These are phyloP conservation scores for Hypselothyrea guttata DNA, from an alignment of 2,888 invertebrate genomes.

Conservation along the genomic window DNA sequence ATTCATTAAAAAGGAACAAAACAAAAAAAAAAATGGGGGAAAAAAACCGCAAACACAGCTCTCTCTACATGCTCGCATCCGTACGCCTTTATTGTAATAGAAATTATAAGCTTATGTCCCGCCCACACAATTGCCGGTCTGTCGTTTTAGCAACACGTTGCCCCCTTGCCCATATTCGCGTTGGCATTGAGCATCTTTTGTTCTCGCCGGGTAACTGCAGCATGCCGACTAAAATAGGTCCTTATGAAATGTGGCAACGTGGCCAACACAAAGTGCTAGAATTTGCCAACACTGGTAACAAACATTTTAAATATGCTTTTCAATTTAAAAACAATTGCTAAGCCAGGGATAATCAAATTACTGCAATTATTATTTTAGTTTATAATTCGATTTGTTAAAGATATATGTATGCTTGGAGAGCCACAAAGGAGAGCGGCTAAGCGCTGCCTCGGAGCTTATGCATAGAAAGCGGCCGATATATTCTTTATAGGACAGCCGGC, in stretches of 20 bases:
- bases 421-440: no score
- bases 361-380: no score
- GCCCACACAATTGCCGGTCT: constrained; percentile 30
- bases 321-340: no score
- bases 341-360: no score
- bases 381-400: no score
- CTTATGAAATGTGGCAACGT: constrained; percentile 35
- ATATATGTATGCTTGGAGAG: no score
- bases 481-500: no score
- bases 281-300: constrained; percentile 1
- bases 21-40: constrained; percentile 5
- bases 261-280: constrained; percentile 15
- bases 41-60: constrained; percentile 31
- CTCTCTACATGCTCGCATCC: constrained; percentile 38
- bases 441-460: no score
- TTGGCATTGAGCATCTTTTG: constrained; percentile 42
- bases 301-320: not conserved
- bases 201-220: constrained; percentile 27
- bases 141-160: constrained; percentile 72
- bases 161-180: constrained; percentile 42
- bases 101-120: constrained; percentile 64
- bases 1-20: constrained; percentile 53
- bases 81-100: constrained; percentile 67
- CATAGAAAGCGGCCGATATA: no score
- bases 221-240: constrained; percentile 11